Evolutionary conservation across 2,797 vertebrate species (phyloP).

Genomic region (Smutsia gigantea): DNA sequence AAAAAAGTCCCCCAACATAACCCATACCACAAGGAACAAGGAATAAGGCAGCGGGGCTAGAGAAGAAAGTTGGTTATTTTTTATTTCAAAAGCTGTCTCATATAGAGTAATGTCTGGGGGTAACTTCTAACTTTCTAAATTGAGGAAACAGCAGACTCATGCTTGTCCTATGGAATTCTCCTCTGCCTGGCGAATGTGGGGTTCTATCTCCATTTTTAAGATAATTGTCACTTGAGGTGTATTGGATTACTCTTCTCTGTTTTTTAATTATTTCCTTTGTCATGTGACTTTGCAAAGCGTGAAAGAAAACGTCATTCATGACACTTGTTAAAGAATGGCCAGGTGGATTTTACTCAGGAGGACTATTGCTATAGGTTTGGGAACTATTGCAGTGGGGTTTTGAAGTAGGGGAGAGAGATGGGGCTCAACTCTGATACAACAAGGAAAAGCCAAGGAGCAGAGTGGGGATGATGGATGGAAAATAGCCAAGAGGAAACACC

Average conservation of each 20-base stretch:
- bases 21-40: background rate
- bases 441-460: background rate
- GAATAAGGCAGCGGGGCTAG: background rate
- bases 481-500: background rate
- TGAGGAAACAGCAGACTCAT: background rate
- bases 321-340: background rate
- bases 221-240: background rate
- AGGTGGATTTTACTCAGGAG: background rate
- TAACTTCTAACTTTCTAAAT: background rate
- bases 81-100: background rate
- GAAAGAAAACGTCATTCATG: background rate
- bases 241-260: background rate
- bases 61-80: background rate
- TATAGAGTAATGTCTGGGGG: background rate
- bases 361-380: background rate
- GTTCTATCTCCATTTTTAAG: background rate
- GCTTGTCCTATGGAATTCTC: background rate
- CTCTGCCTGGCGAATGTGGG: background rate
- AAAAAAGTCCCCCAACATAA: background rate
- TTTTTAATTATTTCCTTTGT: background rate
- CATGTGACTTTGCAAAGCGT: background rate
- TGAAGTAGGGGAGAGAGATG: background rate
- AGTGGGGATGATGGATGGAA: background rate
- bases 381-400: background rate
- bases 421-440: background rate